Base-by-base conservation (phyloP, 2,888 invertebrate species). In the Frankliniella fusca region DNA sequence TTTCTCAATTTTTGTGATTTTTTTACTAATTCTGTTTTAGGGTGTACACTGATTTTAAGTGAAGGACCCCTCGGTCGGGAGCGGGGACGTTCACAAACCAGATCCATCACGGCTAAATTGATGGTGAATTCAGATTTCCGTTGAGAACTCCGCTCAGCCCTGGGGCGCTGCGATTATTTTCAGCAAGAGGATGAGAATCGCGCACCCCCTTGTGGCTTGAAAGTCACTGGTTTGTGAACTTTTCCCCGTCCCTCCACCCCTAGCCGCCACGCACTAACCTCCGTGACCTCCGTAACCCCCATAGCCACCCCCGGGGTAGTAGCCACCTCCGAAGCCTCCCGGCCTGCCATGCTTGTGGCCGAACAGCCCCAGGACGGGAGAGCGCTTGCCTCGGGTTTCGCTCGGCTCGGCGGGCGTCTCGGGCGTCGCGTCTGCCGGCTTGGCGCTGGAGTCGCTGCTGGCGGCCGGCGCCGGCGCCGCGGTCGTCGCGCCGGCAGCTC, bases 371-470 rank as follows among this genome's bases (percentile, higher is more conserved):
- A 76, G 27, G 12, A 76, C 27, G 27, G 70, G 70, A 27, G 70
- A 76, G 70, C 70, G 70, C 70, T 76, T 76, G 70, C 70, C 70
- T 76, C 70, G n/a, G 12, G 70, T 8, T 3, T 76, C 70, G 70
- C 70, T 27, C 23, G 70, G 70, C 23, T 27, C 70, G 70, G 70
- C 70, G 27, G 70, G 70, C 27, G 70, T 76, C 70, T 76, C 70
- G 11, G 70, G 70, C 23, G 70, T 23, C 70, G n/a, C 27, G 5
- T 54, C 54, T 11, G 23, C 10, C 8, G 70, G 23, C 27, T 76
- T 76, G 70, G 70, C 61, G 61, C 20, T 23, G 70, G 70, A 27
- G 23, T 23, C 70, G 3, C 23, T 23, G 10, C 23, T 76, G 23
- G 23, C 70, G 70, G 23, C 27, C 23, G 27, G 2, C 23, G 65